Conservation (phyloP, 1,140 invertebrate genomes). For the Diorhabda sublineata region DNA sequence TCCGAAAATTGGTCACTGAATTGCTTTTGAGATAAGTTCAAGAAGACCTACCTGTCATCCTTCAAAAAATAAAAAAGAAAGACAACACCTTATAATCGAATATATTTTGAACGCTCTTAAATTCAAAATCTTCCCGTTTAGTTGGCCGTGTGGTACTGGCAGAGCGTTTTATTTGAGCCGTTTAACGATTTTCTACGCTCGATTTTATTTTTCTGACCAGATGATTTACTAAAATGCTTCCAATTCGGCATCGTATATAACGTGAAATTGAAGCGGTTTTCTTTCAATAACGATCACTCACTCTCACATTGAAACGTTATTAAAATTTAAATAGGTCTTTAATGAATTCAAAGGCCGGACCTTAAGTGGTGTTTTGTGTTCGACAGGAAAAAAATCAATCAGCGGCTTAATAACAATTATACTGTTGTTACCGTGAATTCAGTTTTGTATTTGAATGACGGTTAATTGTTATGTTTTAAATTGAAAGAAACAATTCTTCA, state of each 20-base stretch:
- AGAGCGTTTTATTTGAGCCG: not conserved
- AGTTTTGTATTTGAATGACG: too few relatives aligned
- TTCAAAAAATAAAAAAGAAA: too few relatives aligned
- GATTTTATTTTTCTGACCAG: not conserved
- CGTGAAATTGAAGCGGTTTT: slow-evolving; percentile 1
- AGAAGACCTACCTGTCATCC: too few relatives aligned
- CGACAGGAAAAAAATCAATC: not conserved
- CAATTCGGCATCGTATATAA: not conserved
- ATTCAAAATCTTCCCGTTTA: too few relatives aligned
- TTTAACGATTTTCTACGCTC: not conserved
- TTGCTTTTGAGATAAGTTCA: too few relatives aligned
- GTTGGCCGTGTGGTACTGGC: not conserved
- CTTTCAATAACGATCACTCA: not conserved
- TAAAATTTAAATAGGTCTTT: not conserved
- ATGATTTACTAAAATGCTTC: not conserved
- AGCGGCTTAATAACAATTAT: not conserved
- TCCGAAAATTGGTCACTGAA: too few relatives aligned
- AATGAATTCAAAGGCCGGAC: not conserved
- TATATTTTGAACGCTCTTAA: too few relatives aligned
- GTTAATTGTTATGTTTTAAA: too few relatives aligned
- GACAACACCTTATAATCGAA: too few relatives aligned
- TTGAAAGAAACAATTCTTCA: too few relatives aligned
- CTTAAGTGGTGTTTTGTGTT: not conserved
- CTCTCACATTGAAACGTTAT: not conserved
- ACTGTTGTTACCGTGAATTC: too few relatives aligned